Base-by-base conservation (phyloP, 2,113 vertebrate species). In the Anoura caudifer region DNA sequence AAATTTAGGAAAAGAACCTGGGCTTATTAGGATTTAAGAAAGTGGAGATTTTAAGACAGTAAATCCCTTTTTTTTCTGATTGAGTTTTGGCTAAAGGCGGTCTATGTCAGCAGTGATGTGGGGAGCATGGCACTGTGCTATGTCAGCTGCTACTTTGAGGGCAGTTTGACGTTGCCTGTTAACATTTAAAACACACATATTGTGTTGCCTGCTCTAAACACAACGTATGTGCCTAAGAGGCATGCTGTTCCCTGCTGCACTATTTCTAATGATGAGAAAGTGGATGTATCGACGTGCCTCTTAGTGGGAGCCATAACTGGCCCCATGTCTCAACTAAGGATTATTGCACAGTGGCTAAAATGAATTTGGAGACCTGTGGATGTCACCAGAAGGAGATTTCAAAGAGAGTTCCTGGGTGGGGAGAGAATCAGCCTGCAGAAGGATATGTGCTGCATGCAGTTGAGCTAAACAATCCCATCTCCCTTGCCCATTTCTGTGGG, bases 171-270 rank as follows among this genome's bases (percentile, higher is more conserved):
- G 0, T 15, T 31, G 56, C 14, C 50, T 10, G n/a, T 28, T 70
- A 38, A 20, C 38, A 7, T 65, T 81, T 59, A 41, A 69, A 50
- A 22, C 12, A 3, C 52, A 22, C 33, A 10, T 8, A 10, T 36
- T 20, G 52, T 9, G 43, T 77, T 63, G 67, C 73, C 26, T n/a
- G n/a, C 43, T 43, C 38, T 11, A 17, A 14, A n/a, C 13, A 31
- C 1, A 14, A 1, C 11, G 2, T 1, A 5, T 1, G 4, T 8
- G 14, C 17, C 17, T 1, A 73, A 41, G 22, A 33, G 65, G 33
- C 12, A 0, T 2, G 33, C 33, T 87, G 13, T 28, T 94, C 76
- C 16, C n/a, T 28, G 73, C 17, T 3, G 4, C 19, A 9, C 1
- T 31, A 0, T 52, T 75, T 52, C 59, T n/a, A 20, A 45, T 1